These are phyloP conservation scores for Drosophila vallismaia DNA, from an alignment of 2,888 invertebrate species.

Conservation along the genomic window DNA sequence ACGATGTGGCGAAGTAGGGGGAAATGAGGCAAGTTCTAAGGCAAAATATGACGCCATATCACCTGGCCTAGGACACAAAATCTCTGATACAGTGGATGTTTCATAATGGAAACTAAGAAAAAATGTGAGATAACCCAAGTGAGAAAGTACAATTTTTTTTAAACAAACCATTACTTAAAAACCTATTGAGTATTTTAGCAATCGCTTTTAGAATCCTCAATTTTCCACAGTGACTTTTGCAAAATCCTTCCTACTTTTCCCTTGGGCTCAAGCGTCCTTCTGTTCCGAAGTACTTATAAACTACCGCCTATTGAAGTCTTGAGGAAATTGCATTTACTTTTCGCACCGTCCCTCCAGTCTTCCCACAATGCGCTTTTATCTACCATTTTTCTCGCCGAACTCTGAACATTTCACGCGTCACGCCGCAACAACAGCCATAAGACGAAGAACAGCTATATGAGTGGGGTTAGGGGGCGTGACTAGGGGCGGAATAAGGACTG, in stretches of 20 bases:
- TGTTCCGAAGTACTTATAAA: conserved; percentile 67
- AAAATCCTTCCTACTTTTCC: conserved; percentile 17
- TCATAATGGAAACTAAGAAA: not conserved
- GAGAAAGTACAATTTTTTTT: no score
- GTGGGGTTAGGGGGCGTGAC: not conserved
- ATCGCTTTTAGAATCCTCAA: not conserved
- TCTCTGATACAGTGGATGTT: conserved; percentile 19
- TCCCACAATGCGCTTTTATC: conserved; percentile 45
- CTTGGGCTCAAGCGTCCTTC: conserved; percentile 34
- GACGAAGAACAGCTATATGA: not conserved
- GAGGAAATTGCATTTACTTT: conserved; percentile 76
- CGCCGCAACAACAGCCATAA: conserved; percentile 45
- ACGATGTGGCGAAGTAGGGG: not conserved
- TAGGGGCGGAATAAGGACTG: not conserved
- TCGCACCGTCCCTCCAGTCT: conserved; percentile 13
- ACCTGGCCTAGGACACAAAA: conserved; percentile 22
- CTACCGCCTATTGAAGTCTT: conserved; percentile 71
- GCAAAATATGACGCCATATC: conserved; percentile 55
- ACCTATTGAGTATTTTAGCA: not conserved
- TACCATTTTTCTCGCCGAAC: conserved; percentile 64
- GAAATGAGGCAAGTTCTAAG: conserved; percentile 20
- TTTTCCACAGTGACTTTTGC: not conserved
- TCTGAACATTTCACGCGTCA: conserved; percentile 73
- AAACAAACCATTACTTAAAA: not conserved
- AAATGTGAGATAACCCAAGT: no score